Conservation (phyloP, 2,113 vertebrate species). For the Indicator indicator region DNA sequence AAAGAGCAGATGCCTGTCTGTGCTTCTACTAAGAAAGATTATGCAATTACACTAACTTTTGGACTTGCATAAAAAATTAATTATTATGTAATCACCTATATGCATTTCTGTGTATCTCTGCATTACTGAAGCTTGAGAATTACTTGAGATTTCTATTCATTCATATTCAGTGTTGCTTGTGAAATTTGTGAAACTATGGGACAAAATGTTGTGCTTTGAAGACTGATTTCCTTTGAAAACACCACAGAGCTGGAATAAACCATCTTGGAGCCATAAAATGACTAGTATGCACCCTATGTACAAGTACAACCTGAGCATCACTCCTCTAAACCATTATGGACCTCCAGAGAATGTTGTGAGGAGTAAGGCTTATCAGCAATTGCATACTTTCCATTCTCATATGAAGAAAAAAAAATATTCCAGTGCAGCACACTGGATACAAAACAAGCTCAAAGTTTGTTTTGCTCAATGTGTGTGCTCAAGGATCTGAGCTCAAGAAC, state of each 20-base stretch:
- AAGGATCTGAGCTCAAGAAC: background rate
- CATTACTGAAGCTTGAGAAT: background rate
- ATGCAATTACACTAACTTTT: background rate
- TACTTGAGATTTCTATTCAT: background rate
- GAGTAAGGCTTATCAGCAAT: background rate
- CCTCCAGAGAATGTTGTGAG: background rate
- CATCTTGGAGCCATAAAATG: background rate
- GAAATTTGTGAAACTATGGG: background rate
- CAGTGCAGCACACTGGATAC: background rate
- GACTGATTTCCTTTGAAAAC: background rate
- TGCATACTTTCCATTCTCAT: background rate
- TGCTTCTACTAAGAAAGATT: background rate
- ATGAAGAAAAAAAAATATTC: background rate
- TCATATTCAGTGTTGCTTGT: background rate
- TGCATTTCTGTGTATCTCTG: background rate
- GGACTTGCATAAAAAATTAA: background rate
- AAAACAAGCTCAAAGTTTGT: background rate
- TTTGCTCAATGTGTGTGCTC: background rate
- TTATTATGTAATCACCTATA: background rate
- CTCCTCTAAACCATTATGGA: background rate
- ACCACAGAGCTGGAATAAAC: background rate
- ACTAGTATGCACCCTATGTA: background rate
- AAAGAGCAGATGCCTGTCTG: background rate
- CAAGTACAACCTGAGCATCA: background rate
- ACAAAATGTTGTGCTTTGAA: background rate